Evolutionary conservation across 1,140 invertebrate genomes (phyloP).

Genomic region (Colletes latitarsis): DNA sequence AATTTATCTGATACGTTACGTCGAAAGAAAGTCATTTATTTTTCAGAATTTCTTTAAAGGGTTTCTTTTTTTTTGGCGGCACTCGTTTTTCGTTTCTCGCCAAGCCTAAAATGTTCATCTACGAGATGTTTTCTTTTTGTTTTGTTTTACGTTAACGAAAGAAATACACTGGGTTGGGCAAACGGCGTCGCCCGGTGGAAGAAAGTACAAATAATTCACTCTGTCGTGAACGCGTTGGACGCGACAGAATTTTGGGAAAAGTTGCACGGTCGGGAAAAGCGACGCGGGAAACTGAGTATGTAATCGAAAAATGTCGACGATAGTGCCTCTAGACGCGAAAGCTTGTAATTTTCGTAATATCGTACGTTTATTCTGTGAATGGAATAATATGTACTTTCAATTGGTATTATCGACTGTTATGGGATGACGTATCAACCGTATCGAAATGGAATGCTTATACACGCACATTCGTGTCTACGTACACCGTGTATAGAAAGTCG

Average conservation of each 20-base stretch:
- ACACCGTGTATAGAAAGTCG: constrained; percentile 30
- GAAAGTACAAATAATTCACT: too few species aligned
- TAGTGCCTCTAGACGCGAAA: constrained; percentile 64
- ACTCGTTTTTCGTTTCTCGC: too few species aligned
- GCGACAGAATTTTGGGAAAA: neutral
- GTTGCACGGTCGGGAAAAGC: neutral
- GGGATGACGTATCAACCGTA: constrained; percentile 21
- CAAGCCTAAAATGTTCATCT: too few species aligned
- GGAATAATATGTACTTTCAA: constrained; percentile 56
- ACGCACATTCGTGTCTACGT: constrained; percentile 35
- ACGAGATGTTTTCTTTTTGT: too few species aligned
- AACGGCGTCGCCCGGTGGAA: too few species aligned
- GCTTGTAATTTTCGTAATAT: constrained; percentile 54
- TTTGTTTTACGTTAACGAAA: too few species aligned
- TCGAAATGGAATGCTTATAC: constrained; percentile 43
- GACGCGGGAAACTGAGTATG: constrained; percentile 4
- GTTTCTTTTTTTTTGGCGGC: too few species aligned
- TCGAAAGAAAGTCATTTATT: too few species aligned
- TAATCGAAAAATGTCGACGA: constrained; percentile 22
- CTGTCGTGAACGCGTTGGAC: neutral
- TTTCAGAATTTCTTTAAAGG: too few species aligned
- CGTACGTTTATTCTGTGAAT: constrained; percentile 47
- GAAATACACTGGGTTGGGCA: too few species aligned
- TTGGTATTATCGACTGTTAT: constrained; percentile 51
- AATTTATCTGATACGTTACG: too few species aligned